A percentile compares a stretch with the other conserved stretches of the same genome.
phyloP scores from a whole-genome alignment of 2,113 vertebrate species.

The Columbina picui region DNA sequence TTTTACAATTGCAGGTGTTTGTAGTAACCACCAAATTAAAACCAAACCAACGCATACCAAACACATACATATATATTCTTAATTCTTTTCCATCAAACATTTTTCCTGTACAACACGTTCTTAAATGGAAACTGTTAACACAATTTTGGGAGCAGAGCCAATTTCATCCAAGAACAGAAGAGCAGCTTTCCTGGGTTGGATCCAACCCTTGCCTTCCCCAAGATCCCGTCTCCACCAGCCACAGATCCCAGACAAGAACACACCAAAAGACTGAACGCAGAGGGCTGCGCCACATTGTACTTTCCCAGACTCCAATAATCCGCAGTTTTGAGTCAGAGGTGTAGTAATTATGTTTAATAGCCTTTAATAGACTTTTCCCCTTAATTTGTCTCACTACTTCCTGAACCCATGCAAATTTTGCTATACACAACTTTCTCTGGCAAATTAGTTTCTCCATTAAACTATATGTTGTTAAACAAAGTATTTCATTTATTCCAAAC shows the following conservation, averaged over 20 bases:
- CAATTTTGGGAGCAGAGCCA: conserved; percentile 4
- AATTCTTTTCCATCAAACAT: neutral
- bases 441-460: neutral
- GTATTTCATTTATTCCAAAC: neutral
- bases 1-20: neutral
- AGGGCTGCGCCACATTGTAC: neutral
- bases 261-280: rapidly evolving
- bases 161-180: neutral
- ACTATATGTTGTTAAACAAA: neutral
- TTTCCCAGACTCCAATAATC: neutral
- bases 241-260: neutral
- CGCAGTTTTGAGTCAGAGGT: neutral
- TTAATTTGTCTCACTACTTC: neutral
- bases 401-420: neutral
- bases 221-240: neutral
- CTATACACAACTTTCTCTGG: rapidly evolving
- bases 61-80: neutral
- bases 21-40: neutral
- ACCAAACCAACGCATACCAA: neutral
- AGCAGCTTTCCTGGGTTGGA: neutral
- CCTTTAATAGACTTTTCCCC: neutral
- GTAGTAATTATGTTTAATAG: neutral
- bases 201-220: neutral
- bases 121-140: neutral
- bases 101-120: neutral